A percentile compares a stretch with the other conserved stretches of the same genome.
These are phyloP conservation scores for Mermis nigrescens DNA, from an alignment of 2,888 invertebrate species.

Conservation along the genomic window DNA sequence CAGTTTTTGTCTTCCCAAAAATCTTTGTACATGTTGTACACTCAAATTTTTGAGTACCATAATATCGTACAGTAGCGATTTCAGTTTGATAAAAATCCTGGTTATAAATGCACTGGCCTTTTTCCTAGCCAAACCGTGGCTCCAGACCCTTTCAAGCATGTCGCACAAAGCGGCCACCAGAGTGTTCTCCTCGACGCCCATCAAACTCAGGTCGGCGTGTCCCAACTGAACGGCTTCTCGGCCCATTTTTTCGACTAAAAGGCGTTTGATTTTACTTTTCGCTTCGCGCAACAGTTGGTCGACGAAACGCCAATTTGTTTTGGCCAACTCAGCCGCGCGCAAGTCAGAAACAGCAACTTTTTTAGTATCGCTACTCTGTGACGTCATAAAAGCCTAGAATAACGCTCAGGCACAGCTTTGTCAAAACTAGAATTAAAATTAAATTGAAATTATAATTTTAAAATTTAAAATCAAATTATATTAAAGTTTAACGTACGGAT, in stretches of 20 bases:
- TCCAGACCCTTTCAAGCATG: conserved; percentile 86
- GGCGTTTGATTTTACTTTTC: conserved; percentile 64
- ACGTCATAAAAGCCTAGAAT: too few relatives aligned
- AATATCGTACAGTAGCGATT: too few relatives aligned
- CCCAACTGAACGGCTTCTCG: conserved; percentile 80
- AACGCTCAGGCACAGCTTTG: too few relatives aligned
- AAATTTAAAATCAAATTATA: too few relatives aligned
- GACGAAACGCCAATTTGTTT: conserved; percentile 93
- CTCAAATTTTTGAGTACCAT: too few relatives aligned
- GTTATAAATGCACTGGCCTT: conserved; percentile 44
- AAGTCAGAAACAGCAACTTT: conserved; percentile 16
- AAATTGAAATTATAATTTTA: too few relatives aligned
- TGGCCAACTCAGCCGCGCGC: conserved; percentile 65
- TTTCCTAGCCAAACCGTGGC: conserved; percentile 82
- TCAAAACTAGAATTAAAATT: too few relatives aligned
- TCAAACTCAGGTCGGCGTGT: conserved; percentile 52
- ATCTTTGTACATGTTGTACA: too few relatives aligned
- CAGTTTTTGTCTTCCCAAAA: too few relatives aligned
- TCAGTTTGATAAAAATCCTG: too few relatives aligned
- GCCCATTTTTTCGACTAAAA: conserved; percentile 97
- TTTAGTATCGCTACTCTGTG: not conserved
- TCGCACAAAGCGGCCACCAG: conserved; percentile 94
- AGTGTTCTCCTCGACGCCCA: conserved; percentile 81
- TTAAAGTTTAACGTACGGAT: too few relatives aligned
- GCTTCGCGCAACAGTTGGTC: conserved; percentile 75